Evolutionary conservation across 2,888 invertebrate genomes (phyloP).

Genomic region (Alsophila aescularia): DNA sequence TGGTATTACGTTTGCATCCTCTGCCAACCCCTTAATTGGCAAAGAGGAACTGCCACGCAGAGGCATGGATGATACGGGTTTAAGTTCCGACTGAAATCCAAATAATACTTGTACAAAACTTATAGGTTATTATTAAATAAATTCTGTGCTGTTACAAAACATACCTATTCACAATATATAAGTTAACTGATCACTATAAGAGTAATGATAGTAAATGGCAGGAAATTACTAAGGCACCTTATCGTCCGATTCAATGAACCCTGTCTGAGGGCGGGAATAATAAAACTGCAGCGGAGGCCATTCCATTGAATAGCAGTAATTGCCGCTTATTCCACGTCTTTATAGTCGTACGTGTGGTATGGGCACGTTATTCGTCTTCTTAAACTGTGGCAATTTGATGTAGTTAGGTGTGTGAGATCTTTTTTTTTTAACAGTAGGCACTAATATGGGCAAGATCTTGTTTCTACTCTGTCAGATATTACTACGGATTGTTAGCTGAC

Average conservation of each 20-base stretch:
- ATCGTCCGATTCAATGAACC: slow-evolving; percentile 82
- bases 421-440: not conserved
- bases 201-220: slow-evolving; percentile 80
- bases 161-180: not conserved
- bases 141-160: not conserved
- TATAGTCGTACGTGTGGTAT: slow-evolving; percentile 39
- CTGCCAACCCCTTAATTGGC: too few species aligned
- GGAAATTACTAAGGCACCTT: slow-evolving; percentile 82
- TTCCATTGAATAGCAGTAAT: slow-evolving; percentile 74
- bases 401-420: not conserved
- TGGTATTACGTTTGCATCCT: too few species aligned
- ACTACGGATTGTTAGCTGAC: too few species aligned
- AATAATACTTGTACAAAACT: too few species aligned
- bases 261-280: slow-evolving; percentile 72
- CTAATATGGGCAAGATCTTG: too few species aligned
- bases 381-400: slow-evolving; percentile 28
- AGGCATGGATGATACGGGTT: too few species aligned
- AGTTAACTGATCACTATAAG: slow-evolving; percentile 58
- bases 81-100: too few species aligned
- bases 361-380: slow-evolving; percentile 34
- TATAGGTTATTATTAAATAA: too few species aligned
- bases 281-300: slow-evolving; percentile 78
- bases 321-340: slow-evolving; percentile 64
- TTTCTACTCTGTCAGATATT: too few species aligned
- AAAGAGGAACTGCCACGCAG: too few species aligned